Evolutionary conservation across 2,113 vertebrate genomes (phyloP).

Genomic region (Xerus inauris): DNA sequence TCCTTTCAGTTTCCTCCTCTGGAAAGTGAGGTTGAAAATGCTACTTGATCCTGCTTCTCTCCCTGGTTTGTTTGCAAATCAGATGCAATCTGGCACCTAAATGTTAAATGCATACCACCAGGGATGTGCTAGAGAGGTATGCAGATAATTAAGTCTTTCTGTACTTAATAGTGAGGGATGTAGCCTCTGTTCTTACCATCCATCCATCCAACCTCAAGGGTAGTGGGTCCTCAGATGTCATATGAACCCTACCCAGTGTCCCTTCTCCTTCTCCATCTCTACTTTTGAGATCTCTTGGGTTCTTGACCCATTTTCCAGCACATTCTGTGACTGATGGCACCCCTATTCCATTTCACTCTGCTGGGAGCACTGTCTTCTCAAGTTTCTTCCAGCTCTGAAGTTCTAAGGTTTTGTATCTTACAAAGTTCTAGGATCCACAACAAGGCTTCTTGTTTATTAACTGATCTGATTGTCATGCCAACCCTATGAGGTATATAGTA

Average conservation of each 20-base stretch:
- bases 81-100: neutral
- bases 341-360: neutral
- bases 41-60: neutral
- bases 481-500: too few species aligned
- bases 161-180: neutral
- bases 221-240: neutral
- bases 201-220: too few species aligned
- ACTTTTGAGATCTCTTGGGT: neutral
- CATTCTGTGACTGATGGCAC: neutral
- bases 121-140: neutral
- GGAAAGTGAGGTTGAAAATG: neutral
- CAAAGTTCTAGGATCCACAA: neutral
- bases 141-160: neutral
- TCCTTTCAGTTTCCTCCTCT: neutral
- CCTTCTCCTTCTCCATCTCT: neutral
- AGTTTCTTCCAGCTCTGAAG: neutral
- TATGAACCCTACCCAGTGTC: neutral
- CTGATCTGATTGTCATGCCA: too few species aligned
- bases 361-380: neutral
- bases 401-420: neutral
- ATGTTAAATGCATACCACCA: neutral
- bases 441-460: neutral
- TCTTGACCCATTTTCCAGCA: neutral
- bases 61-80: neutral
- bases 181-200: neutral